Percentiles rank a stretch among this genome's conserved stretches.
Evolutionary conservation across 2,113 vertebrate genomes (phyloP).

Genomic region (Artemisiospiza belli): DNA sequence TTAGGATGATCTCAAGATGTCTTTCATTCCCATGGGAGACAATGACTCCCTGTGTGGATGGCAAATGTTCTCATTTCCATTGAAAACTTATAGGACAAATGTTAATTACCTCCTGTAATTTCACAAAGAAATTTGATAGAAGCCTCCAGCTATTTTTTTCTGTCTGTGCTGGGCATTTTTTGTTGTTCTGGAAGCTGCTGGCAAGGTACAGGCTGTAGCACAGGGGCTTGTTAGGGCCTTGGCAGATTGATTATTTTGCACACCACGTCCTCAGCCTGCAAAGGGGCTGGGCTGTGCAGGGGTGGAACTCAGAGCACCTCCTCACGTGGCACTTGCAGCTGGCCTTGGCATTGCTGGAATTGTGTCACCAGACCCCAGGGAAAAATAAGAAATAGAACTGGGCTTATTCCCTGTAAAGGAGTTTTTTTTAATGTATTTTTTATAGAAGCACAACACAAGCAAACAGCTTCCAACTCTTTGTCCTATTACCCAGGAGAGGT

Average conservation of each 20-base stretch:
- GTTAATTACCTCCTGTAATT: constrained; percentile 20
- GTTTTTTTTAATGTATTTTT: not conserved
- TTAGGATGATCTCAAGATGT: not conserved
- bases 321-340: not conserved
- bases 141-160: not conserved
- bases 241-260: constrained; percentile 26
- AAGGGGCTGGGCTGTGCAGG: not conserved
- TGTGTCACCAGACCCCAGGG: not conserved
- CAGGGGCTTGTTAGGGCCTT: not conserved
- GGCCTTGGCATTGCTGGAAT: not conserved
- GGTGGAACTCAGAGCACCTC: not conserved
- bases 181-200: not conserved
- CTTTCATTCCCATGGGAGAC: not conserved
- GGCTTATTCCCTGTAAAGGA: not conserved
- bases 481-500: not conserved
- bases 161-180: not conserved
- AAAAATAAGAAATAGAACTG: not conserved
- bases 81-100: not conserved
- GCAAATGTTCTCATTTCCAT: constrained; percentile 16
- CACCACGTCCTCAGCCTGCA: not conserved
- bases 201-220: not conserved
- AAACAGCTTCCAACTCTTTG: not conserved
- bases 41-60: not conserved
- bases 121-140: not conserved
- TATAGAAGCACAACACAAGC: not conserved